Conservation (phyloP, 2,113 vertebrate genomes). For the Pardalotus punctatus region DNA sequence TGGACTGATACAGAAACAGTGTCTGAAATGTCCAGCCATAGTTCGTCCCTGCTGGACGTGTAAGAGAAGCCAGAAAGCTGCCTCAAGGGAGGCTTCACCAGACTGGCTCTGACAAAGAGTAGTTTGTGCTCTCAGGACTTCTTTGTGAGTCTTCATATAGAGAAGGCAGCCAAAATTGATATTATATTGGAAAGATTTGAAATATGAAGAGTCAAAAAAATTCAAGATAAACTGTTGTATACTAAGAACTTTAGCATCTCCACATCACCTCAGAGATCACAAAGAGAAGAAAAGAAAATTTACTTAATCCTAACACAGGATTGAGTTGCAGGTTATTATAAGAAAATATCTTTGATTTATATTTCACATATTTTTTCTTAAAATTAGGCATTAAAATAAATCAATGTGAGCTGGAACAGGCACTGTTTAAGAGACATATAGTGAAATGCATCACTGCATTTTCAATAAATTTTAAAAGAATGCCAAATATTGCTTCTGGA, state of each 20-base stretch:
- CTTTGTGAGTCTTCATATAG: neutral
- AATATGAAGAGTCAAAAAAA: neutral
- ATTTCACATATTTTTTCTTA: neutral
- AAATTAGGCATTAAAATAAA: neutral
- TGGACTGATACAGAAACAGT: neutral
- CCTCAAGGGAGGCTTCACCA: neutral
- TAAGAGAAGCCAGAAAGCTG: neutral
- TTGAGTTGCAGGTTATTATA: neutral
- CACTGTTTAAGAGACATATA: neutral
- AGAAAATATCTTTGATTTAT: neutral
- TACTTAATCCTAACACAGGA: neutral
- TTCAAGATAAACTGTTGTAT: neutral
- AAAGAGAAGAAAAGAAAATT: neutral
- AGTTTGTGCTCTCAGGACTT: neutral
- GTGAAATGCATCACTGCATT: neutral
- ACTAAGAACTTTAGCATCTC: neutral
- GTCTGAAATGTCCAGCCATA: neutral
- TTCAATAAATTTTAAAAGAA: neutral
- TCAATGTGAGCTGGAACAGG: neutral
- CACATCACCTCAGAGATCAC: neutral
- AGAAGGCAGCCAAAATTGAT: neutral
- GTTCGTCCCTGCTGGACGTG: accelerated
- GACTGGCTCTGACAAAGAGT: neutral
- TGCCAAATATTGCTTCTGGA: neutral
- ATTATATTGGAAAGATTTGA: neutral